Percentiles rank a stretch among this genome's conserved stretches.
Conservation (phyloP, 2,888 invertebrate genomes). For the Nipponacmea schrenckii region DNA sequence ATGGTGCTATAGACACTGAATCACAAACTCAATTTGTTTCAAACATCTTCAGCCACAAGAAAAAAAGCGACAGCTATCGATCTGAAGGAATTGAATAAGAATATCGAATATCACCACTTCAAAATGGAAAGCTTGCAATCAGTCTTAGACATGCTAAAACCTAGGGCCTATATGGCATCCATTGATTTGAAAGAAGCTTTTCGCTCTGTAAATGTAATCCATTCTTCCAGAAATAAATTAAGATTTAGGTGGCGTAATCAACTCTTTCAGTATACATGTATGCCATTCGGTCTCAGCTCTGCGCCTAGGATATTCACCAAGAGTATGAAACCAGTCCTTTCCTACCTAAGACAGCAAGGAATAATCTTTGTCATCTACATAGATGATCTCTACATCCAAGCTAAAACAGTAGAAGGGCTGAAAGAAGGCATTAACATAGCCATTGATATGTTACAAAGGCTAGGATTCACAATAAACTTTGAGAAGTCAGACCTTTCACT, state of each 20-base stretch:
- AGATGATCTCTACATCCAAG: not conserved
- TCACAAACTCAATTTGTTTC: not conserved
- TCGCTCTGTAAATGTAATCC: not conserved
- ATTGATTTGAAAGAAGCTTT: not conserved
- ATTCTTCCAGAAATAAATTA: not conserved
- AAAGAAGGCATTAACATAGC: not conserved
- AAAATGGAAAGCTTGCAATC: not conserved
- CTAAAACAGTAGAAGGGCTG: not conserved
- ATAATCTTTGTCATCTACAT: not conserved
- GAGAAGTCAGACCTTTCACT: not conserved
- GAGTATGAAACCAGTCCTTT: not conserved
- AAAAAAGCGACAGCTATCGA: not conserved
- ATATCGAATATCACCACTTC: not conserved
- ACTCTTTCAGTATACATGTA: conserved; percentile 18
- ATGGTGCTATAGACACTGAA: not conserved
- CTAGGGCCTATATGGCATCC: not conserved
- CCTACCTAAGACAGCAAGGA: not conserved
- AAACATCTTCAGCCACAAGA: not conserved
- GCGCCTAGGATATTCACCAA: not conserved
- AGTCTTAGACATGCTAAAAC: not conserved
- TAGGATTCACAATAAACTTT: not conserved
- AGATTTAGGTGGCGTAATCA: conserved; percentile 17
- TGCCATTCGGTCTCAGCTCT: conserved; percentile 21
- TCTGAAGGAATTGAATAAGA: not conserved
- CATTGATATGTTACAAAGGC: not conserved